A percentile compares a stretch with the other conserved stretches of the same genome.
Conservation (phyloP, 2,888 invertebrate genomes). For the Spilosoma lubricipeda region DNA sequence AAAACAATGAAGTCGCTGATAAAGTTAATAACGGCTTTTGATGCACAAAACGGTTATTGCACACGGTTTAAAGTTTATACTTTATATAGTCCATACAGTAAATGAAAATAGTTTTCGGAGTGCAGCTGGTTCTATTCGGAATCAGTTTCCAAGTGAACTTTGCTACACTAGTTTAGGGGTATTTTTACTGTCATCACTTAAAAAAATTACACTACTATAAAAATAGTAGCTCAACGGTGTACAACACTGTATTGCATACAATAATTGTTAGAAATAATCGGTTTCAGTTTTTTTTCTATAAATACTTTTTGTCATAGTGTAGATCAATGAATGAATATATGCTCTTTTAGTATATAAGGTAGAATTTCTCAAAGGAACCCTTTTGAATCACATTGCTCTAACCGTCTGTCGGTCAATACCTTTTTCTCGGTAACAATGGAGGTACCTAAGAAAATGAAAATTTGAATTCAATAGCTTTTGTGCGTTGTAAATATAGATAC, state of each 20-base stretch:
- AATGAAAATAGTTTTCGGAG: neutral
- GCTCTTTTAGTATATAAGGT: neutral
- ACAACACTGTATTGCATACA: no score
- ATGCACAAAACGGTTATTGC: neutral
- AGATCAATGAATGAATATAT: neutral
- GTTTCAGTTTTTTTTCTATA: neutral
- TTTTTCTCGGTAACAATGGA: neutral
- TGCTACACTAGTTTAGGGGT: neutral
- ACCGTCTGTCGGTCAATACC: neutral
- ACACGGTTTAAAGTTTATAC: conserved; percentile 3
- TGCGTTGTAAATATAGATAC: neutral
- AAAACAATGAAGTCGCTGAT: conserved; percentile 36
- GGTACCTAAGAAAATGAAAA: neutral
- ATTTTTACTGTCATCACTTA: neutral
- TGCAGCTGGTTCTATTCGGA: conserved; percentile 1
- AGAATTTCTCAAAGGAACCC: neutral
- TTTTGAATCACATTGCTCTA: neutral
- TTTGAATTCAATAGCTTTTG: neutral
- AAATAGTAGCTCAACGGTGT: no score
- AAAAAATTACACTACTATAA: neutral
- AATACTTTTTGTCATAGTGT: neutral
- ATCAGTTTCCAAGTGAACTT: neutral
- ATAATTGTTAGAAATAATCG: no score
- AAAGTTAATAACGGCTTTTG: conserved; percentile 31
- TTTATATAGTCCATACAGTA: neutral